Evolutionary conservation across 37 sponge, comb jelly and placozoan species (phyloP), one percentile per base, ranked within the genome.

Genomic region (Beroe forskalii): DNA sequence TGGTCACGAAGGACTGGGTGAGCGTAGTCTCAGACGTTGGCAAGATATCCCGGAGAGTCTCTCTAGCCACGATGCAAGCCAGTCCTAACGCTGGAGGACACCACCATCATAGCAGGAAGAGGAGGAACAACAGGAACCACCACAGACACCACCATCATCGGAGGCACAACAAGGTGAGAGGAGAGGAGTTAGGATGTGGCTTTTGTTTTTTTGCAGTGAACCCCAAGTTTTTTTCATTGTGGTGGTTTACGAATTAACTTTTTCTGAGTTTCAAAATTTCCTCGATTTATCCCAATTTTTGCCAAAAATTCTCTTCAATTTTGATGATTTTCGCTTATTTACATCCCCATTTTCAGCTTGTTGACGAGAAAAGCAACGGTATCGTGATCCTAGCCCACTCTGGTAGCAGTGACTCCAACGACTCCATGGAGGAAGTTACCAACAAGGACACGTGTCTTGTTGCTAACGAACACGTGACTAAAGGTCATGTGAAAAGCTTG

Each of bases 21-120:
- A 25, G 55, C 20, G 38, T 80, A 4, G 55, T n/a, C 4, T 20
- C 37, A 80, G 30, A 80, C 20, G 40, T n/a, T 22, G 35, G 86
- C 19, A 40, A 37, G 8, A 80, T 41, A 40, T 43, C 55, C 27
- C 37, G 86, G 55, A 41, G 86, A 41, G 44, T 37, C 17, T 80
- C 86, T 22, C 27, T 80, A 80, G 86, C 86, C 48, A 44, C 55
- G 24, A 80, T 80, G 86, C 28, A 80, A 32, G 43, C 86, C 12
- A 44, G 30, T 24, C 86, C 55, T 0, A 41, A 3, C 48, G 14
- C 22, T 6, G 30, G 28, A 6, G 17, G 17, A 8, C 24, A 64
- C 4, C 28, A 43, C 20, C 86, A 44, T 23, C 86, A 80, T 48
- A 17, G 22, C 9, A 41, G 55, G 55, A 80, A 44, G 32, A 27